Percentiles rank a stretch among this genome's conserved stretches.
Conservation (phyloP, 1,140 invertebrate genomes). For the Cylas formicarius region DNA sequence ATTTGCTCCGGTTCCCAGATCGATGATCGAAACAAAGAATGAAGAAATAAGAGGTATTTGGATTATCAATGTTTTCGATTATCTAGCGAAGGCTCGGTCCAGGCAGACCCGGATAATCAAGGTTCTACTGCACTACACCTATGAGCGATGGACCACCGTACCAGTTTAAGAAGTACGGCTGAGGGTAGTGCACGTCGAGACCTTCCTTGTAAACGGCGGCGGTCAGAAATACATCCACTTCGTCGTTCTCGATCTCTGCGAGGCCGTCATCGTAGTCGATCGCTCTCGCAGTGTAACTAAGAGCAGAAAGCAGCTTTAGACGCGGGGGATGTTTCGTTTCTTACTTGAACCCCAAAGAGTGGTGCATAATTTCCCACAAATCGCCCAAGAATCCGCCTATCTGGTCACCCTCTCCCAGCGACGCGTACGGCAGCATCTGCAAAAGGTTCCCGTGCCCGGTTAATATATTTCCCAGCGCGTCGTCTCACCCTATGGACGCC, state of each 20-base stretch:
- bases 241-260: slow-evolving; percentile 20
- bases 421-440: slow-evolving; percentile 32
- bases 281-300: slow-evolving; percentile 24
- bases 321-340: not conserved
- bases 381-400: slow-evolving; percentile 32
- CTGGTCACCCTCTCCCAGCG: too few relatives aligned
- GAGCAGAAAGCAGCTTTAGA: slow-evolving; percentile 7
- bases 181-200: slow-evolving; percentile 28
- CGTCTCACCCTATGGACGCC: too few relatives aligned
- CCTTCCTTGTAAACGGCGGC: slow-evolving; percentile 24
- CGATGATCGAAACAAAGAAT: too few relatives aligned
- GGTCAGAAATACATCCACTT: slow-evolving; percentile 32
- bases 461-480: too few relatives aligned
- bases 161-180: slow-evolving; percentile 37
- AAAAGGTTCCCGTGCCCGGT: too few relatives aligned
- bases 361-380: slow-evolving; percentile 29
- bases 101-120: too few relatives aligned
- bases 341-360: slow-evolving; percentile 28
- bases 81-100: too few relatives aligned
- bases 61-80: too few relatives aligned
- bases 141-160: too few relatives aligned
- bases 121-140: too few relatives aligned
- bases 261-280: slow-evolving; percentile 27
- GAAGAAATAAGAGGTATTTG: too few relatives aligned
- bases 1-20: too few relatives aligned